Evolutionary conservation across 2,888 invertebrate species (phyloP).

Genomic region (Tillus elongatus): DNA sequence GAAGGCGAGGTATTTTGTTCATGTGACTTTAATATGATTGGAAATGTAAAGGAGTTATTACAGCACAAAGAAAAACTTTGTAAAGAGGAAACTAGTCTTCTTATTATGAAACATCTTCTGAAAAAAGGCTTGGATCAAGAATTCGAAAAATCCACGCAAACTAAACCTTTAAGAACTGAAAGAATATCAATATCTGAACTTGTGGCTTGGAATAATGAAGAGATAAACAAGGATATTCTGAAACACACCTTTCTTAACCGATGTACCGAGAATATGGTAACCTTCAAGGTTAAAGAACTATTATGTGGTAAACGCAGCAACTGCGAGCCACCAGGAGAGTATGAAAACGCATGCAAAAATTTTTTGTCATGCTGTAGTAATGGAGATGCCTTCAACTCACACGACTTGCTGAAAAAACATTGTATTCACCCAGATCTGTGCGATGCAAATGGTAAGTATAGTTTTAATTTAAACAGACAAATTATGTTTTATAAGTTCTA

Average conservation of each 20-base stretch:
- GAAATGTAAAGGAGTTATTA: no score
- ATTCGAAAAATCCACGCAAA: no score
- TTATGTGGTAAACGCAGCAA: slow-evolving; percentile 24
- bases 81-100: no score
- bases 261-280: slow-evolving; percentile 31
- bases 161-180: slow-evolving; percentile 19
- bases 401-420: slow-evolving; percentile 37
- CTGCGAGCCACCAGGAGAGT: slow-evolving; percentile 28
- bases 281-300: slow-evolving; percentile 29
- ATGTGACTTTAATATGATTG: no score
- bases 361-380: slow-evolving; percentile 31
- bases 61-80: no score
- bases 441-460: slow-evolving; percentile 42
- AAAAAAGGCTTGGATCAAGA: no score
- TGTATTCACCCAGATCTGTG: slow-evolving; percentile 44
- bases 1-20: no score
- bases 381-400: slow-evolving; percentile 30
- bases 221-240: slow-evolving; percentile 42
- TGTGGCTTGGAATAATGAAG: slow-evolving; percentile 48
- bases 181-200: slow-evolving; percentile 31
- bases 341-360: slow-evolving; percentile 30
- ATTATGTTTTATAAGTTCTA: no score
- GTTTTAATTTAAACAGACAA: no score
- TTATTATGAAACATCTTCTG: no score
- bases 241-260: slow-evolving; percentile 46